Base-by-base conservation (phyloP, 2,888 invertebrate species). In the Encarsia formosa region DNA sequence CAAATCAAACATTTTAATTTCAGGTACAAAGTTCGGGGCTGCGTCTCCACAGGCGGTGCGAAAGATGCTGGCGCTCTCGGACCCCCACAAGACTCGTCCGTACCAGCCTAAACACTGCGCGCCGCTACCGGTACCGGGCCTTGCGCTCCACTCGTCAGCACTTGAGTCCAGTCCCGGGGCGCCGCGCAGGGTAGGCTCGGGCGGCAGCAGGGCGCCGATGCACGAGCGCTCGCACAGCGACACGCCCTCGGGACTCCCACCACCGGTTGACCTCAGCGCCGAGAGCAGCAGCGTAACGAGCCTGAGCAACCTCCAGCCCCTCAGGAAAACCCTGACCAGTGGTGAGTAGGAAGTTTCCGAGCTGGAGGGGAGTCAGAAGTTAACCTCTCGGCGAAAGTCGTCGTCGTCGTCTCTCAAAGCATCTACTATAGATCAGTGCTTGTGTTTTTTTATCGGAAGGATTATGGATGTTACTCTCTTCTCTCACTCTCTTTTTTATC, bases 1-100 rank as follows among this genome's bases (percentile, higher is more conserved):
- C 8, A 29, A 9, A 11, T 8, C 20, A 15, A 23, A 46, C 24
- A 22, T 20, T 16, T 24, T 20, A 6, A 8, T 15, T 37, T 32
- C 41, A 73, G 73, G 73, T 65, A 74, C 73, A 60, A 74, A 74
- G 61, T 74, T 74, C 55, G 88, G 95, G 60, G 88, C 96, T 34
- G 95, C 95, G 34, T 96, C 96, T 13, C 98, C 98, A 18, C 96
- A 97, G 75, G 94, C 97, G 8, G 94, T 98, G 16, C 84, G 95
- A 65, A 99, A 99, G 75, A 83, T 99, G 71, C 78, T 99, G 62
- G 88, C 96, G 6, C 79, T 99, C 24, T 89, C 92, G 11, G 91
- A 92, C 70, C 87, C 88, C 13, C 87, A 85, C 45, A 93, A 93
- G 75, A 89, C 92, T 9, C 81, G 91, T 47, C 92, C 90, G 5